Percentiles rank a stretch among this genome's conserved stretches.
These are phyloP conservation scores for Potorous gilbertii DNA, from an alignment of 2,797 vertebrate species.

Conservation along the genomic window DNA sequence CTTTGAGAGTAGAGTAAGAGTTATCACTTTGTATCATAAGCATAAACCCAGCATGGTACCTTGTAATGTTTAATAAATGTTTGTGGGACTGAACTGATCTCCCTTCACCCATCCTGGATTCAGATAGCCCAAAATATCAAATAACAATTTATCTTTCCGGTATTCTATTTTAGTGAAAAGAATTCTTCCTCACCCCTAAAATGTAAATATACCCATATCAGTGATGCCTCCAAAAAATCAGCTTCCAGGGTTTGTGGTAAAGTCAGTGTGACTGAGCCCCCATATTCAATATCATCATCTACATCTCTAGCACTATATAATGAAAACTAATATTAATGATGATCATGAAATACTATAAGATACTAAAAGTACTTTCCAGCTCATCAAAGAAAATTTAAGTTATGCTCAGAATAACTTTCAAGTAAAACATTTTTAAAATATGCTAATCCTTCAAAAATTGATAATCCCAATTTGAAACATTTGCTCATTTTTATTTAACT, in stretches of 20 bases:
- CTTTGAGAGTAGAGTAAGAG: neutral
- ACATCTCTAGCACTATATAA: neutral
- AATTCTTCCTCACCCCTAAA: neutral
- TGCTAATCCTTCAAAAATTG: neutral
- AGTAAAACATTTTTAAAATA: neutral
- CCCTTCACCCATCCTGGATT: neutral
- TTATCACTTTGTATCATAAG: neutral
- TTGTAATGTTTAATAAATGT: neutral
- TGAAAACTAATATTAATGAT: neutral
- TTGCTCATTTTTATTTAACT: neutral
- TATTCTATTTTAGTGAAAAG: neutral
- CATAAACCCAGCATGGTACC: neutral
- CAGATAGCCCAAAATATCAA: neutral
- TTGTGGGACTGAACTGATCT: neutral
- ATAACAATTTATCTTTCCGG: neutral
- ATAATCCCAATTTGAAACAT: neutral
- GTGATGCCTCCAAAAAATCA: neutral
- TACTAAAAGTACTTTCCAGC: neutral
- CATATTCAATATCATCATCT: neutral
- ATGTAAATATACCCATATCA: neutral
- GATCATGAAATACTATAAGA: neutral
- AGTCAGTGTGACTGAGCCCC: neutral
- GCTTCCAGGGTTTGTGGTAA: neutral
- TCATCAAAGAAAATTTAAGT: neutral
- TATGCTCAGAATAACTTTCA: neutral